phyloP scores from a whole-genome alignment of 2,888 invertebrate genomes.

The Hydriomena furcata region DNA sequence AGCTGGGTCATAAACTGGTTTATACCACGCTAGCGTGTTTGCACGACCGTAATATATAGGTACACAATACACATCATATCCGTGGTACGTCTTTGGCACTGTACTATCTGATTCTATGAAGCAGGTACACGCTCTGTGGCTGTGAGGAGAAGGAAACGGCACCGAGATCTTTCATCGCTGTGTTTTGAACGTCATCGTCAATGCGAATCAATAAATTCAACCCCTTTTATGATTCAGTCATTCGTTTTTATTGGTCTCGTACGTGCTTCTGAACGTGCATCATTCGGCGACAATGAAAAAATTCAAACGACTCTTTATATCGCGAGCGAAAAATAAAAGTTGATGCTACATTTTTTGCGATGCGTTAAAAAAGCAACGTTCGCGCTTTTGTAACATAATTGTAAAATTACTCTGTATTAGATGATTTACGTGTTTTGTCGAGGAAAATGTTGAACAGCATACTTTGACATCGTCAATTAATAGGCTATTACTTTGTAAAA shows the following conservation, averaged over 20 bases:
- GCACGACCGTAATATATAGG: no score
- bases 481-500: constrained; percentile 21
- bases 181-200: constrained; percentile 56
- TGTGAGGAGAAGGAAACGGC: background rate
- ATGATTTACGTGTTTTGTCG: constrained; percentile 19
- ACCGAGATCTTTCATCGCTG: constrained; percentile 25
- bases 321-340: constrained; percentile 57
- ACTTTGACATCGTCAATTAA: constrained; percentile 23
- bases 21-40: background rate
- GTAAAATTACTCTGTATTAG: constrained; percentile 17
- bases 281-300: constrained; percentile 72
- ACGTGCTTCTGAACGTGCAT: constrained; percentile 72
- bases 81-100: background rate
- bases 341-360: constrained; percentile 49
- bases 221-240: constrained; percentile 78
- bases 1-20: constrained; percentile 2
- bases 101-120: background rate
- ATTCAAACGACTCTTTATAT: constrained; percentile 64
- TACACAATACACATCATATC: constrained; percentile 1
- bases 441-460: constrained; percentile 23
- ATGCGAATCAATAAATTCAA: constrained; percentile 80
- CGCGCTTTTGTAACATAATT: constrained; percentile 25
- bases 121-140: background rate
- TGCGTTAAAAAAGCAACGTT: constrained; percentile 33
- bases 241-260: constrained; percentile 73